Conservation (phyloP, 2,797 vertebrate species). For the Halcyon chelicuti region DNA sequence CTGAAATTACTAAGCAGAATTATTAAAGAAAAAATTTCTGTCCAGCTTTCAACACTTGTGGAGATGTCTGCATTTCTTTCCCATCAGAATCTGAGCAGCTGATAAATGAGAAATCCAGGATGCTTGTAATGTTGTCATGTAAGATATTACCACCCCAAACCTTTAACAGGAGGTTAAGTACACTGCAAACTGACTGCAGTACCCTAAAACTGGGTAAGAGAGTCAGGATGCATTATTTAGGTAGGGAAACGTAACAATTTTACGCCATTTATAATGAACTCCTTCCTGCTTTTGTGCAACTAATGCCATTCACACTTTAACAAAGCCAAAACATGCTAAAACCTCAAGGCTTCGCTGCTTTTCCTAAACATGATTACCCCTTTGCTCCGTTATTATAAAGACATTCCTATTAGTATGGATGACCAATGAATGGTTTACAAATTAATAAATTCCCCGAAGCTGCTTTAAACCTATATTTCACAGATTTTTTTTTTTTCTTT, state of each 20-base stretch:
- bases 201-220: not conserved
- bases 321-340: not conserved
- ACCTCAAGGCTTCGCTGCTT: not conserved
- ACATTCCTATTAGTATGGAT: not conserved
- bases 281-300: not conserved
- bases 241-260: not conserved
- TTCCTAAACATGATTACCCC: not conserved
- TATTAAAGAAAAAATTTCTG: not conserved
- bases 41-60: not conserved
- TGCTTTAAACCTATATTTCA: constrained; percentile 2
- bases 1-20: not conserved
- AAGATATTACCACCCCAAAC: not conserved
- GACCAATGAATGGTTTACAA: not conserved
- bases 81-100: not conserved
- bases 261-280: not conserved
- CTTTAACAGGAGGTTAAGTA: not conserved
- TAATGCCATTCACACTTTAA: not conserved
- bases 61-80: not conserved
- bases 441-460: not conserved
- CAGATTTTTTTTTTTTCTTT: not conserved
- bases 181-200: not conserved
- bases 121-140: not conserved
- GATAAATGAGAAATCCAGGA: not conserved
- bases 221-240: not conserved
- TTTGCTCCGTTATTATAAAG: not conserved